Evolutionary conservation across 2,113 vertebrate species (phyloP).

Genomic region (Scytalopus superciliaris): DNA sequence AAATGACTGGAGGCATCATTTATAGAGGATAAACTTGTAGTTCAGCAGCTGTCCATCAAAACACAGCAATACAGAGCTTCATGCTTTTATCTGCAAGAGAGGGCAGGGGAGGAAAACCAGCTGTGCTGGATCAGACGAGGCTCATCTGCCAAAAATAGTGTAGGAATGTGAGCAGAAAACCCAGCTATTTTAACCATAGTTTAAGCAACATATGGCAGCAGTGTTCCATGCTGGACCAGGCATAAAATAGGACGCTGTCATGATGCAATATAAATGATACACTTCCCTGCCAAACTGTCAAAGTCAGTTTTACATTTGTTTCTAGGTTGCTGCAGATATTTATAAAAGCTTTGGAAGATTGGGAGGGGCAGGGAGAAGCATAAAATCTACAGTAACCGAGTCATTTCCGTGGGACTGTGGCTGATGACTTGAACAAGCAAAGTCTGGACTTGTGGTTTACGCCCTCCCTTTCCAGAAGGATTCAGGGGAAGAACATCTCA

Average conservation of each 20-base stretch:
- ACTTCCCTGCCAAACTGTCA: conserved; percentile 68
- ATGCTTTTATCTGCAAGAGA: conserved; percentile 11
- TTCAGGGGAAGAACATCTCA: conserved; percentile 59
- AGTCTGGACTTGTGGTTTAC: conserved; percentile 56
- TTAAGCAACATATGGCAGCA: conserved; percentile 70
- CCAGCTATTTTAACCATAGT: conserved; percentile 71
- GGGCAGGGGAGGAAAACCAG: conserved; percentile 37
- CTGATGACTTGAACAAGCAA: conserved; percentile 58
- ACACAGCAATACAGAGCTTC: not conserved
- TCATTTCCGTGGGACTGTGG: conserved; percentile 63
- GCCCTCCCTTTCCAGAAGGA: conserved; percentile 63
- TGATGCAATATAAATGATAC: conserved; percentile 69
- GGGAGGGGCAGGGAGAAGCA: conserved; percentile 59
- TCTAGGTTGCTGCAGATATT: conserved; percentile 72
- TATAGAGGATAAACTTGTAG: not conserved
- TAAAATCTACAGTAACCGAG: conserved; percentile 63
- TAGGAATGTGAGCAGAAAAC: conserved; percentile 67
- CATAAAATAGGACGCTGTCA: conserved; percentile 67
- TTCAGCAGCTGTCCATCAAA: not conserved
- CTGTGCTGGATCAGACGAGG: conserved; percentile 1
- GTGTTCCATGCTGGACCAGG: conserved; percentile 63
- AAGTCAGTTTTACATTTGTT: conserved; percentile 70
- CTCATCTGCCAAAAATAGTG: conserved; percentile 31
- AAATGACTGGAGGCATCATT: not conserved
- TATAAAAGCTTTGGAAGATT: conserved; percentile 66